Base-by-base conservation (phyloP, 2,888 invertebrate species). In the Lasioglossum calceatum region DNA sequence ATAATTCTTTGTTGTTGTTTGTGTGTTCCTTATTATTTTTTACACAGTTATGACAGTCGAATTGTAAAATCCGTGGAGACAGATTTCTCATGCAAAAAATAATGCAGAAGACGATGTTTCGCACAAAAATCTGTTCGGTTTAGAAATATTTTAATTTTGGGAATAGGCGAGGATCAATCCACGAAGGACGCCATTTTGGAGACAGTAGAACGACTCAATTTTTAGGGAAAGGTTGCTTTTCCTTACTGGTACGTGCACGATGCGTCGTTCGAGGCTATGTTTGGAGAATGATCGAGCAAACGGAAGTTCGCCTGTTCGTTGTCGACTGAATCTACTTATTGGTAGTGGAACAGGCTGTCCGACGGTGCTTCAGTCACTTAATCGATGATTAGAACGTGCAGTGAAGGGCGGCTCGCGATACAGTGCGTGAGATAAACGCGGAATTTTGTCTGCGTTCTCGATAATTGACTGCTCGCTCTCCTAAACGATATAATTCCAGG, bases 401-500 rank as follows among this genome's bases (percentile, higher is more conserved):
- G 12, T 12, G 12, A 32, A 19, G 8, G 42, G 32, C 27, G 42
- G 58, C 44, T 27, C 71, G 50, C 58, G 84, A 84, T 84, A n/a
- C 54, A 4, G 64, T 79, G 85, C 85, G 85, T 79, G 85, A 84
- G 85, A 84, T 85, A 84, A 36, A 14, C 71, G 32, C 14, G 79
- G 85, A 84, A 76, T 85, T 85, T 85, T 79, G 79, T 85, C 79
- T 76, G 71, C 36, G 50, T 71, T 75, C 70, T 42, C 84, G 79
- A 84, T 85, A 85, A 85, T 84, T 85, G 85, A 84, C 79, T 79
- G 72, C 64, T 75, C 32, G 71, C 79, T 79, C 85, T 79, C 39
- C 79, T 85, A 85, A 85, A 85, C 85, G 72, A n/a, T 50, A 85
- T 79, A 85, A 85, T 85, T 85, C 85, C 79, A 85, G 72, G 71